Evolutionary conservation across 2,888 invertebrate genomes (phyloP), one percentile per base, ranked within the genome.

Genomic region (Scaptomyza caliginosa): DNA sequence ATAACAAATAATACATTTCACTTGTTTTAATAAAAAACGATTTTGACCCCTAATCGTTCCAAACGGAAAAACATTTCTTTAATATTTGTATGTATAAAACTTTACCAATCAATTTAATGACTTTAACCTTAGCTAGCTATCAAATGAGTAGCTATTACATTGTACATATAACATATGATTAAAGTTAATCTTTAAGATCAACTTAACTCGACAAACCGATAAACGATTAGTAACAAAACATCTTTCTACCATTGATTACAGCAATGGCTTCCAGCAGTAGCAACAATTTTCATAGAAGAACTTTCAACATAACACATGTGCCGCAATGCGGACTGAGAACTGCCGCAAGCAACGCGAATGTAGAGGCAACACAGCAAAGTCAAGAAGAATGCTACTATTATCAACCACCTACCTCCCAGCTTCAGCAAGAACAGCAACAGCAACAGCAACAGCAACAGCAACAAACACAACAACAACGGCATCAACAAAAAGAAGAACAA

Each of bases 191-290:
- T 2, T 11, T 13, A 16, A 19, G 36, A 11, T 16, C 21, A 39
- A 38, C 16, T 52, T 6, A 32, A 30, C 17, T 8, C 19, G 13
- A 30, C 7, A 64, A 46, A 42, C 19, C 30, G 7, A 23, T 26
- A 39, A 30, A 34, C 30, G 24, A 40, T 55, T 51, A 24, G 39
- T 32, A 49, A 54, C 19, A 60, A 42, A 51, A 48, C 40, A 57
- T 30, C 38, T 51, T 60, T 62, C 17, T 64, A n/a, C 43, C 68
- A 46, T 66, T 69, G 56, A 46, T 87, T 88, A 46, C 79, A 90
- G 88, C 89, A 87, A 90, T 90, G 90, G 88, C 90, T 89, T 90
- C 89, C 89, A 90, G 74, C 76, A 88, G 81, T 82, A 85, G 73
- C 85, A 78, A 58, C 50, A 52, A 57, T 63, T 69, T 59, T 60